Percentiles rank a stretch among this genome's conserved stretches.
These are phyloP conservation scores for Leptinotarsa undecemlineata DNA, from an alignment of 1,140 invertebrate genomes.

Conservation along the genomic window DNA sequence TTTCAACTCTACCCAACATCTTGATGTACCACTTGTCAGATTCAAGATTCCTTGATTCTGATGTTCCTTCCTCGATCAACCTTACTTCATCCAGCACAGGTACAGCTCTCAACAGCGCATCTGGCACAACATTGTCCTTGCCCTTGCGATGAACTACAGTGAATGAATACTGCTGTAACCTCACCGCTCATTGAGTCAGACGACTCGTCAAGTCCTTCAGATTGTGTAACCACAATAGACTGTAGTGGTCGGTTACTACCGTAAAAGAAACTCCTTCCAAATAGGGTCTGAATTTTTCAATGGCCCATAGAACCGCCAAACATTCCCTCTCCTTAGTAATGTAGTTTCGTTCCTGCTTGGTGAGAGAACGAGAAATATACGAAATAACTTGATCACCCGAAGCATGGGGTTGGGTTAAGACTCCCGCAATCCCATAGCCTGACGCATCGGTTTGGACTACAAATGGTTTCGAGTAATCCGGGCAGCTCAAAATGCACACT, in stretches of 20 bases:
- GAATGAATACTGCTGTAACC: neutral
- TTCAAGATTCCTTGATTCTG: too few relatives aligned
- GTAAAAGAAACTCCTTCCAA: too few relatives aligned
- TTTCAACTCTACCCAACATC: too few relatives aligned
- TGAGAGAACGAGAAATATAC: constrained; percentile 49
- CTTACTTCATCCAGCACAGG: too few relatives aligned
- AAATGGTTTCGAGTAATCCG: constrained; percentile 46
- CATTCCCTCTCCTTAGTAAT: constrained; percentile 33
- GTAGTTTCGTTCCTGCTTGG: constrained; percentile 51
- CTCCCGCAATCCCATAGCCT: constrained; percentile 36
- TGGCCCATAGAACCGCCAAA: too few relatives aligned
- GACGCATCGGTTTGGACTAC: constrained; percentile 45
- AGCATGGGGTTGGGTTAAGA: constrained; percentile 35
- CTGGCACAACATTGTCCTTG: constrained; percentile 15
- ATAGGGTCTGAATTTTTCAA: too few relatives aligned
- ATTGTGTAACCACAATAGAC: constrained; percentile 52
- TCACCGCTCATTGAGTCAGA: constrained; percentile 19
- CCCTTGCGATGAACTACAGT: constrained; percentile 16
- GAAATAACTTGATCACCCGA: constrained; percentile 34
- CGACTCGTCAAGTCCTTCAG: constrained; percentile 44
- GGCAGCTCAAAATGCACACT: constrained; percentile 27
- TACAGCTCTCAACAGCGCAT: constrained; percentile 9
- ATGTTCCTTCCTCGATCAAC: too few relatives aligned
- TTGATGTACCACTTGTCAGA: too few relatives aligned
- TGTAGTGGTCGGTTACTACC: constrained; percentile 36